Conservation (phyloP, 2,888 invertebrate species). For the Drosophila sordidula region DNA sequence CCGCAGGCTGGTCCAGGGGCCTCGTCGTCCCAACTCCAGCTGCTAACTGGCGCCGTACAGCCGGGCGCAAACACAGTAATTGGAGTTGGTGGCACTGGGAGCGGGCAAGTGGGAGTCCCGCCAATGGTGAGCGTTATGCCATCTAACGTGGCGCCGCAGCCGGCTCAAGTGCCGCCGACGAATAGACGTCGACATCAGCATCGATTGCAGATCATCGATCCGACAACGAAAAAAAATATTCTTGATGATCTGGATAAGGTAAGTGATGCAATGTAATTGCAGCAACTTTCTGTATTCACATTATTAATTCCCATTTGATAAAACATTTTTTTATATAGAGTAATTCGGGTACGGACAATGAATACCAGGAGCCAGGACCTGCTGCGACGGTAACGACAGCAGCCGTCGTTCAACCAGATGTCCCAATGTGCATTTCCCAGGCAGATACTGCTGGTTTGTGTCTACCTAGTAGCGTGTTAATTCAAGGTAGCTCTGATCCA, state of each 20-base stretch:
- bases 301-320: conserved; percentile 7
- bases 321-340: conserved; percentile 31
- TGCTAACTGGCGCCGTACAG: conserved; percentile 75
- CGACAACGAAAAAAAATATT: conserved; percentile 85
- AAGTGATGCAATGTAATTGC: neutral
- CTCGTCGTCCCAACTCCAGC: conserved; percentile 70
- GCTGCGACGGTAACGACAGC: conserved; percentile 19
- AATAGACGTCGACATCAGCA: conserved; percentile 81
- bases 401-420: conserved; percentile 47
- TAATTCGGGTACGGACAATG: conserved; percentile 63
- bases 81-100: conserved; percentile 78
- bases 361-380: conserved; percentile 62
- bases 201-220: conserved; percentile 86
- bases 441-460: conserved; percentile 38
- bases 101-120: conserved; percentile 74
- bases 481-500: conserved; percentile 36
- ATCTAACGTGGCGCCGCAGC: conserved; percentile 53
- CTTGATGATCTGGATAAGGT: conserved; percentile 83
- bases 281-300: too few relatives aligned
- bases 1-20: conserved; percentile 75
- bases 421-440: conserved; percentile 50
- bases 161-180: conserved; percentile 59
- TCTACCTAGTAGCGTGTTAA: conserved; percentile 25
- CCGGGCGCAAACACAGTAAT: conserved; percentile 85
- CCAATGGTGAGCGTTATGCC: conserved; percentile 76